Conservation (phyloP, 2,888 invertebrate genomes). For the Podabrus alpinus region DNA sequence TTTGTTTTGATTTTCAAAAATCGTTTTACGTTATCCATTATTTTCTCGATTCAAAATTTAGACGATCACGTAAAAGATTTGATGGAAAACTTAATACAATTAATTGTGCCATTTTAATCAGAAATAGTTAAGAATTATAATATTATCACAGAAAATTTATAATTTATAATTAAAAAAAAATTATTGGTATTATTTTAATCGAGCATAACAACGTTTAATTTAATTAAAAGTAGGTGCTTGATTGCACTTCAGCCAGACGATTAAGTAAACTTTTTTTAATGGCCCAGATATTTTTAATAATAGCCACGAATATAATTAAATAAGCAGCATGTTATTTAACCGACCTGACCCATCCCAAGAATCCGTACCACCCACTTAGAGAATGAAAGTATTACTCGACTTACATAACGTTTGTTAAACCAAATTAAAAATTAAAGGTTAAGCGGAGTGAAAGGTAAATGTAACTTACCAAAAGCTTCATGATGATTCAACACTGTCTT, state of each 20-base stretch:
- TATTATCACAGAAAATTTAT: too few relatives aligned
- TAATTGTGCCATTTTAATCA: background rate
- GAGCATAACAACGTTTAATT: background rate
- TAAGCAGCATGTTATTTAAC: background rate
- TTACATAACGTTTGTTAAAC: constrained; percentile 35
- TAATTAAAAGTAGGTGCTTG: background rate
- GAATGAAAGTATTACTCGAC: constrained; percentile 19
- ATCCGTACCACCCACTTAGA: constrained; percentile 12
- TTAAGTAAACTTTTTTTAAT: background rate
- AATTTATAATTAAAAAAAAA: too few relatives aligned
- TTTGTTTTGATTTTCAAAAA: too few relatives aligned
- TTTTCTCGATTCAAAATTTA: background rate
- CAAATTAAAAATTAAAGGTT: constrained; percentile 22
- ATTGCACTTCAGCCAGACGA: background rate
- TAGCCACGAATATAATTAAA: background rate
- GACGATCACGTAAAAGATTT: background rate
- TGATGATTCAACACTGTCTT: constrained; percentile 32
- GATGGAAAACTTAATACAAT: background rate
- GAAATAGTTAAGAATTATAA: too few relatives aligned
- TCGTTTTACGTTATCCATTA: too few relatives aligned
- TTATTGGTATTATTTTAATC: background rate
- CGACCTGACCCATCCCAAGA: constrained; percentile 11
- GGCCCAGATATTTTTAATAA: background rate
- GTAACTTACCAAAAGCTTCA: constrained; percentile 40
- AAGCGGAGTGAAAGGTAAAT: constrained; percentile 21